A percentile compares a stretch with the other conserved stretches of the same genome.
phyloP scores from a whole-genome alignment of 2,888 invertebrate species.

The Pseudeuparius sepicola region DNA sequence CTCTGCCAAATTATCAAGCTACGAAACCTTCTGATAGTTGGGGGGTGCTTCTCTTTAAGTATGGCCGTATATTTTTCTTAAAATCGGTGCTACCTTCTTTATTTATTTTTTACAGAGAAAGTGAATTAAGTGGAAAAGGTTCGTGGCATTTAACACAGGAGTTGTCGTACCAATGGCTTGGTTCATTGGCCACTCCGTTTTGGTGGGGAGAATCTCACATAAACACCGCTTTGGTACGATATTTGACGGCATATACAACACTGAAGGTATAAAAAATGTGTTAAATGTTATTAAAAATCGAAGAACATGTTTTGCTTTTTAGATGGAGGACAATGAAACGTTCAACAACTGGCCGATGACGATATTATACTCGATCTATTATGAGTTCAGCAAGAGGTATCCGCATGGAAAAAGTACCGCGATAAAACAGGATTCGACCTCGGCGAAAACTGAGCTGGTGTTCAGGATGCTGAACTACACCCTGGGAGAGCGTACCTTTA shows the following conservation, averaged over 20 bases:
- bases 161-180: constrained; percentile 71
- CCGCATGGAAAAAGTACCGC: constrained; percentile 70
- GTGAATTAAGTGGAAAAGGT: constrained; percentile 55
- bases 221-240: constrained; percentile 67
- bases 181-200: constrained; percentile 61
- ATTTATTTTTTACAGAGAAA: constrained; percentile 58
- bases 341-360: constrained; percentile 77
- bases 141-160: constrained; percentile 62
- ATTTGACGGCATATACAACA: constrained; percentile 61
- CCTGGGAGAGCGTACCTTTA: constrained; percentile 66
- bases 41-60: constrained; percentile 74
- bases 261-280: constrained; percentile 48
- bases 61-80: constrained; percentile 28
- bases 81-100: background rate
- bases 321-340: constrained; percentile 63
- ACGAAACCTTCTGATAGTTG: constrained; percentile 68
- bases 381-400: constrained; percentile 69
- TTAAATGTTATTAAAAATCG: no score
- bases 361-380: constrained; percentile 64
- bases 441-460: constrained; percentile 66
- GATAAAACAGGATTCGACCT: constrained; percentile 62
- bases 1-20: constrained; percentile 60
- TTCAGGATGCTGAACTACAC: constrained; percentile 87
- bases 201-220: constrained; percentile 71
- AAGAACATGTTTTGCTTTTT: constrained; percentile 16